Percentiles rank a stretch among this genome's conserved stretches.
Evolutionary conservation across 2,888 invertebrate genomes (phyloP).

Genomic region (Tenthredo scrophulariae): DNA sequence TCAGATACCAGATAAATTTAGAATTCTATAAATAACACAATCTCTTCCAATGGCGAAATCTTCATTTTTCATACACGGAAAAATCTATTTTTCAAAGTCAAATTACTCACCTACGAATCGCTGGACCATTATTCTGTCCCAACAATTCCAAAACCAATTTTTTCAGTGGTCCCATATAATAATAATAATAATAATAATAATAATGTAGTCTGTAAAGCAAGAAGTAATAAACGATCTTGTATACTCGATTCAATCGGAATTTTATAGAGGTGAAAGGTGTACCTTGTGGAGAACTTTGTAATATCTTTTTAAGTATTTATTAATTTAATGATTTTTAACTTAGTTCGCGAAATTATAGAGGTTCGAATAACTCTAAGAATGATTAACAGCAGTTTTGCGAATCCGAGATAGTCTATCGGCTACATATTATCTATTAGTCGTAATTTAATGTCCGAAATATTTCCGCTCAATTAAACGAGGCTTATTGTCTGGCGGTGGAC

Average conservation of each 20-base stretch:
- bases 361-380: background rate
- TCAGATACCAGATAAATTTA: background rate
- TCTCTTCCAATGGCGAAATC: background rate
- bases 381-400: background rate
- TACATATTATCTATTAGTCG: background rate
- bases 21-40: slow-evolving; percentile 6
- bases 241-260: no score
- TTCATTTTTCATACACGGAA: background rate
- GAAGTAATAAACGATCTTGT: no score
- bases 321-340: no score
- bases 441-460: background rate
- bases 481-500: slow-evolving; percentile 51
- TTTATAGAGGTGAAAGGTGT: no score
- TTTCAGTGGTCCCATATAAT: no score
- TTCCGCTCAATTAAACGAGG: slow-evolving; percentile 51
- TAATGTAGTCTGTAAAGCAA: no score
- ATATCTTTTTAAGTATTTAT: no score
- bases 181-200: no score
- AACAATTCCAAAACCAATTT: background rate
- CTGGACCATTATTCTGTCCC: background rate
- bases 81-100: slow-evolving; percentile 11
- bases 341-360: no score
- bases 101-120: background rate
- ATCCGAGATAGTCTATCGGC: background rate
- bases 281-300: no score